Percentiles rank a stretch among this genome's conserved stretches.
phyloP scores from a whole-genome alignment of 1,140 invertebrate genomes.

The Lysiphlebus fabarum region DNA sequence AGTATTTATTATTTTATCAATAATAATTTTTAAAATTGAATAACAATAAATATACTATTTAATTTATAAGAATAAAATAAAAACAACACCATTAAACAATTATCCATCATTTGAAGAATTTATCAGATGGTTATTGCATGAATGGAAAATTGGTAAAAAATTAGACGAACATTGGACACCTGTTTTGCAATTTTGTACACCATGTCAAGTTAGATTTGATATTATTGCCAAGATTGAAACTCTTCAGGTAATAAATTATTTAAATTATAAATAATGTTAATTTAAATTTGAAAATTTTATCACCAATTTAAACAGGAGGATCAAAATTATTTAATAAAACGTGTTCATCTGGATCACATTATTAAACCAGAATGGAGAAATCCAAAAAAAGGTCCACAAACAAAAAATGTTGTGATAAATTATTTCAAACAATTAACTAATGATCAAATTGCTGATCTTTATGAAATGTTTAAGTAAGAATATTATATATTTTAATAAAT shows the following conservation, averaged over 20 bases:
- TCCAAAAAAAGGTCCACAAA: slow-evolving; percentile 69
- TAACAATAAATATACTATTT: background rate
- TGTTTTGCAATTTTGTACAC: slow-evolving; percentile 80
- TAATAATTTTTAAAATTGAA: background rate
- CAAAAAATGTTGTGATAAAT: slow-evolving; percentile 65
- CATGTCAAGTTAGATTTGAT: slow-evolving; percentile 82
- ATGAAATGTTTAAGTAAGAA: slow-evolving; percentile 72
- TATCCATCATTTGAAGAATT: slow-evolving; percentile 72
- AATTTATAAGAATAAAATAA: background rate
- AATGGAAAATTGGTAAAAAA: slow-evolving; percentile 59
- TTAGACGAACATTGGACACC: slow-evolving; percentile 91
- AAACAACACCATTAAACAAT: background rate
- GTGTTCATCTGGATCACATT: slow-evolving; percentile 67
- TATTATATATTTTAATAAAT: slow-evolving; percentile 8
- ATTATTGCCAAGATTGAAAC: slow-evolving; percentile 87
- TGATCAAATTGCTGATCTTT: slow-evolving; percentile 70
- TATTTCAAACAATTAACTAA: slow-evolving; percentile 74
- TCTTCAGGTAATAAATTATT: slow-evolving; percentile 56
- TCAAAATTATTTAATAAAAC: slow-evolving; percentile 76
- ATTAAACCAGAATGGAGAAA: slow-evolving; percentile 80
- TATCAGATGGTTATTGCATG: slow-evolving; percentile 68
- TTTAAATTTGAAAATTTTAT: background rate
- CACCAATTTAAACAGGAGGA: slow-evolving; percentile 61
- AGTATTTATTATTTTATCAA: slow-evolving; percentile 15
- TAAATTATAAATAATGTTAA: background rate